Conservation (phyloP, 2,797 vertebrate species). For the Carcharodon carcharias region DNA sequence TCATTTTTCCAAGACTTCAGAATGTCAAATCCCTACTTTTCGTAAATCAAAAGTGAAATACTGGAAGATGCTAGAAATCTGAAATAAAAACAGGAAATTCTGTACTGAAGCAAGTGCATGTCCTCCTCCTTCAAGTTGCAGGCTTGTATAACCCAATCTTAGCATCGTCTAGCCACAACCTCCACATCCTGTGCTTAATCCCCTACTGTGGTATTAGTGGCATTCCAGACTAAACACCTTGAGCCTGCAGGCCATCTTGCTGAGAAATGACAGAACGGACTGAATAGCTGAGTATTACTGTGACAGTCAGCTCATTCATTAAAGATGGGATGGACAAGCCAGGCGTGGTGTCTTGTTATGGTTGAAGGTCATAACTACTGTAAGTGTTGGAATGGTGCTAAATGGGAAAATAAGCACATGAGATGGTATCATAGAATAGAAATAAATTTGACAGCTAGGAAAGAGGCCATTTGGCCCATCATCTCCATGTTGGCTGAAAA, state of each 20-base stretch:
- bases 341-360: too few species aligned
- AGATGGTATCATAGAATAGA: too few species aligned
- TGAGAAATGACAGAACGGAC: not conserved
- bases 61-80: not conserved
- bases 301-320: not conserved
- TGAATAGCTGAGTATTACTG: not conserved
- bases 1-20: not conserved
- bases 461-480: too few species aligned
- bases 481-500: too few species aligned
- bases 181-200: not conserved
- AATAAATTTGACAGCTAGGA: too few species aligned
- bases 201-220: not conserved
- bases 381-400: not conserved
- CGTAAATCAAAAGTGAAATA: not conserved
- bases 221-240: not conserved
- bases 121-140: not conserved
- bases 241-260: too few species aligned
- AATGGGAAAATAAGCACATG: not conserved
- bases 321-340: not conserved
- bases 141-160: not conserved
- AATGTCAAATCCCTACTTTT: not conserved
- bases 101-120: not conserved
- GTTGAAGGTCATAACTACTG: not conserved
- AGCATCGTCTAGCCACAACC: not conserved
- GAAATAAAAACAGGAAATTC: not conserved